Evolutionary conservation across 2,888 invertebrate species (phyloP).

Genomic region (Scrobipalpa atriplicella): DNA sequence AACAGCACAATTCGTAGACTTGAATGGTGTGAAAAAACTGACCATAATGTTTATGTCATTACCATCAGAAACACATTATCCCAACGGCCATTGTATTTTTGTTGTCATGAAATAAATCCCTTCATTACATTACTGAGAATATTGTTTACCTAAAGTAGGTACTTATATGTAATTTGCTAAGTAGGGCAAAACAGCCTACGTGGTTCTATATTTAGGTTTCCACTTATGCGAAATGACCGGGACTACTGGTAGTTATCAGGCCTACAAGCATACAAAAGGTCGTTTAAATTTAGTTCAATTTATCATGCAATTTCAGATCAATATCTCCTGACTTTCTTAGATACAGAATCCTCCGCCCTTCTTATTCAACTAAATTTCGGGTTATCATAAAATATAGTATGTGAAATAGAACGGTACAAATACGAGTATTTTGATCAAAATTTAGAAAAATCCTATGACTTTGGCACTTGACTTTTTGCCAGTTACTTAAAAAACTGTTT

Average conservation of each 20-base stretch:
- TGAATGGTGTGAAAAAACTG: constrained; percentile 1
- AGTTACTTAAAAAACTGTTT: too few relatives aligned
- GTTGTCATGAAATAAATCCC: not conserved
- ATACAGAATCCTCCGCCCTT: too few relatives aligned
- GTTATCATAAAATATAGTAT: too few relatives aligned
- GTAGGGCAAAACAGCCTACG: not conserved
- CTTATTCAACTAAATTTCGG: too few relatives aligned
- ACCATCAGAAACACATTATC: constrained; percentile 5
- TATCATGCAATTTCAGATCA: not conserved
- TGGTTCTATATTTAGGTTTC: constrained; percentile 3
- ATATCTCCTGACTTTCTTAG: not conserved
- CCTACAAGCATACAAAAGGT: not conserved
- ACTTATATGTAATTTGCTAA: not conserved
- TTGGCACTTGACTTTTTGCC: too few relatives aligned
- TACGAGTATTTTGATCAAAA: too few relatives aligned
- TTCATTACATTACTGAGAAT: not conserved
- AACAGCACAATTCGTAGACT: not conserved
- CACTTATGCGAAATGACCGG: not conserved
- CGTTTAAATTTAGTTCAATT: constrained; percentile 10
- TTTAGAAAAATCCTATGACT: too few relatives aligned
- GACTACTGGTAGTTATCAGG: not conserved
- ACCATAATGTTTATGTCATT: not conserved
- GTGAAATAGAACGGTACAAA: too few relatives aligned
- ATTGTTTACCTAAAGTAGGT: not conserved
- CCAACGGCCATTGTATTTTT: not conserved